A percentile compares a stretch with the other conserved stretches of the same genome.
Conservation (phyloP, 2,113 vertebrate genomes). For the Aegithalos caudatus region DNA sequence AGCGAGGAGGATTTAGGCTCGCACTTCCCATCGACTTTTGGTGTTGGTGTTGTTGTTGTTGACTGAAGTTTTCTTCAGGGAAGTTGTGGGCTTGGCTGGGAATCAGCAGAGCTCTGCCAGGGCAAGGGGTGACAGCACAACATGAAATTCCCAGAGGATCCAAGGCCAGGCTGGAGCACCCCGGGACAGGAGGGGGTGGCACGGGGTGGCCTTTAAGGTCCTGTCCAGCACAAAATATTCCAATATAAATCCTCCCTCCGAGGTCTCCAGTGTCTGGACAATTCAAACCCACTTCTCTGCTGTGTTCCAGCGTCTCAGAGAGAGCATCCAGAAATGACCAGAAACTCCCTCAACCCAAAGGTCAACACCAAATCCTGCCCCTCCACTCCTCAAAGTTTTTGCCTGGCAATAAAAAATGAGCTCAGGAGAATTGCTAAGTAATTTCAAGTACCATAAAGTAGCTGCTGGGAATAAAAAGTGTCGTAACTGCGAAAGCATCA, state of each 20-base stretch:
- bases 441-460: conserved; percentile 69
- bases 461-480: conserved; percentile 70
- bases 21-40: background rate
- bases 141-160: rapidly evolving
- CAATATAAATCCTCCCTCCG: background rate
- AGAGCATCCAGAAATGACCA: background rate
- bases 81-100: background rate
- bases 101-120: background rate
- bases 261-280: background rate
- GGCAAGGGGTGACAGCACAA: no score
- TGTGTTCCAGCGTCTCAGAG: background rate
- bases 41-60: background rate
- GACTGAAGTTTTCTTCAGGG: background rate
- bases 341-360: background rate
- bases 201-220: rapidly evolving
- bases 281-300: background rate
- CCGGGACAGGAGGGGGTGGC: background rate
- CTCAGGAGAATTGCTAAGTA: conserved; percentile 53
- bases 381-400: conserved; percentile 17
- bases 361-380: background rate
- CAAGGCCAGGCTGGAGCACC: rapidly evolving
- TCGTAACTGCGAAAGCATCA: conserved; percentile 41
- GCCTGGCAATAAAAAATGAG: conserved; percentile 50
- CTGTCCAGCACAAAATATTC: background rate
- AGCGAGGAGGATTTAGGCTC: background rate